Evolutionary conservation across 2,888 invertebrate genomes (phyloP).

Genomic region (Nymphalis c-album): DNA sequence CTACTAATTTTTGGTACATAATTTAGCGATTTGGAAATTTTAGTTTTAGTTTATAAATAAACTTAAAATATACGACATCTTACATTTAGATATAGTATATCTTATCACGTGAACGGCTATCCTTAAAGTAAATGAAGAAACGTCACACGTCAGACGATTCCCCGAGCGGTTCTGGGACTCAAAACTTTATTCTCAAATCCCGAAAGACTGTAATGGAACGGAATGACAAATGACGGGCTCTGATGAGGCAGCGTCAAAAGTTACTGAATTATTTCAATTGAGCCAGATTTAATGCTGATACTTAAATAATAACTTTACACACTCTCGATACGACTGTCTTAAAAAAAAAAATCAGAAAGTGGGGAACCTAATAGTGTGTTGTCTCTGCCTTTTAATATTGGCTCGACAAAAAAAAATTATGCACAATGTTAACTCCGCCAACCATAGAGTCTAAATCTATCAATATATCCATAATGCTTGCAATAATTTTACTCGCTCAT

Average conservation of each 20-base stretch:
- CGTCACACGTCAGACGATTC: conserved; percentile 30
- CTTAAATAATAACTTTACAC: conserved; percentile 2
- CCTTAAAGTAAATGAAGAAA: conserved; percentile 23
- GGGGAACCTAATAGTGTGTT: neutral
- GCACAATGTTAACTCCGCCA: too few relatives aligned
- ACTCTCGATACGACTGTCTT: conserved; percentile 13
- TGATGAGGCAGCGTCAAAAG: conserved; percentile 31
- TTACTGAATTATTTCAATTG: conserved; percentile 32
- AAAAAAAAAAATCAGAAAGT: neutral
- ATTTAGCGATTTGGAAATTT: too few relatives aligned
- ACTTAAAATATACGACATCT: neutral
- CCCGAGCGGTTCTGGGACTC: conserved; percentile 19
- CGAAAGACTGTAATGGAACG: conserved; percentile 28
- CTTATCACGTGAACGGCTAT: neutral
- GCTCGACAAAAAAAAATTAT: too few relatives aligned
- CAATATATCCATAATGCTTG: too few relatives aligned
- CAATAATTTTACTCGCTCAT: too few relatives aligned
- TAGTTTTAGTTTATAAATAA: too few relatives aligned
- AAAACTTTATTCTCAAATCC: conserved; percentile 23
- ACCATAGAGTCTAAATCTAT: too few relatives aligned
- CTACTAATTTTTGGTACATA: too few relatives aligned
- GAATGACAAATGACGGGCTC: conserved; percentile 26
- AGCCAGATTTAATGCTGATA: conserved; percentile 27
- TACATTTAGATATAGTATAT: neutral
- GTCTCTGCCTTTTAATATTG: too few relatives aligned